These are phyloP conservation scores for Tortrix viridana DNA, from an alignment of 2,888 invertebrate species.

Conservation along the genomic window DNA sequence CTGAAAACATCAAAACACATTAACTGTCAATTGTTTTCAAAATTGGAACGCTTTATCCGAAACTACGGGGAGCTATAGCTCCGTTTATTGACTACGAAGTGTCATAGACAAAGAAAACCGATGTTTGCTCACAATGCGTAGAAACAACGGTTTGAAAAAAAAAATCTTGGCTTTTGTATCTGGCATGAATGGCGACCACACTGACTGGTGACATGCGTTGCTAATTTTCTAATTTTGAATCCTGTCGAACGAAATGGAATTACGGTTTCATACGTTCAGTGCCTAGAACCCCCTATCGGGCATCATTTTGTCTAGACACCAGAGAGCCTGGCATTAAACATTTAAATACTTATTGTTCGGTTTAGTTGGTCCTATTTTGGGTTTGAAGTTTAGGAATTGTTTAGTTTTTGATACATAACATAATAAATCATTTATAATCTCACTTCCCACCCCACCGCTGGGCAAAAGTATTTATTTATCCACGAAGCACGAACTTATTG, in stretches of 20 bases:
- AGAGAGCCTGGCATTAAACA: no score
- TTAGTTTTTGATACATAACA: no score
- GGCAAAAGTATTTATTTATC: no score
- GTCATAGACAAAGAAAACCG: conserved; percentile 55
- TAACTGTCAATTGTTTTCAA: conserved; percentile 72
- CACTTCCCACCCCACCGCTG: no score
- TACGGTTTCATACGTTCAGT: not conserved
- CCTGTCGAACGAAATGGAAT: conserved; percentile 43
- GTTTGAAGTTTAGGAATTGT: no score
- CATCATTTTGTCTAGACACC: no score
- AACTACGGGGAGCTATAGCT: conserved; percentile 72
- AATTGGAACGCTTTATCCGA: conserved; percentile 71
- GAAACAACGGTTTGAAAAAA: conserved; percentile 52
- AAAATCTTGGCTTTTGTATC: conserved; percentile 56
- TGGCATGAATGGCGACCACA: conserved; percentile 75
- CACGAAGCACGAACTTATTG: no score
- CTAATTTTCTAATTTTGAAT: conserved; percentile 74
- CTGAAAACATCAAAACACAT: conserved; percentile 81
- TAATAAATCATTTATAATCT: no score
- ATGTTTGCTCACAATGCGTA: conserved; percentile 63
- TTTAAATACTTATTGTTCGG: not conserved
- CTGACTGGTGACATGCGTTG: conserved; percentile 71
- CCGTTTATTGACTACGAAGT: conserved; percentile 58
- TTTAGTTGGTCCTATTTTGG: not conserved
- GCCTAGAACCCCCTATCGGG: no score